Evolutionary conservation across 2,888 invertebrate species (phyloP).

Genomic region (Sclerodermus sp.): DNA sequence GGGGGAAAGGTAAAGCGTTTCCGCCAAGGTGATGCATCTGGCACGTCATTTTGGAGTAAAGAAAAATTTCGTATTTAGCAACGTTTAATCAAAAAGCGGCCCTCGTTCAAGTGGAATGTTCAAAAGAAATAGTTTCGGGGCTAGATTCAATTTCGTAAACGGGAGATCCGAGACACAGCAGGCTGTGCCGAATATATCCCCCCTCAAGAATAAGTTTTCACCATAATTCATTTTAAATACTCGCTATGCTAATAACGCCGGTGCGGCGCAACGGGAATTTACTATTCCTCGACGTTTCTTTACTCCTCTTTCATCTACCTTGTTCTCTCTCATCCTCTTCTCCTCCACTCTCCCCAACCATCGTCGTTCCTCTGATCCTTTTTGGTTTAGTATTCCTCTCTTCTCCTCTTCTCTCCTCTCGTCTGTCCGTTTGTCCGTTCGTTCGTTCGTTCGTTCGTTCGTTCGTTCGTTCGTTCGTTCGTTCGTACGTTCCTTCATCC

Average conservation of each 20-base stretch:
- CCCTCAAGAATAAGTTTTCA: slow-evolving; percentile 36
- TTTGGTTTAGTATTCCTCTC: neutral
- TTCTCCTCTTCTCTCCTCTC: neutral
- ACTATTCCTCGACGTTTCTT: slow-evolving; percentile 39
- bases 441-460: slow-evolving; percentile 8
- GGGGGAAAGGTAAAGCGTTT: too few species aligned
- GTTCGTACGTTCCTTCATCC: slow-evolving; percentile 5
- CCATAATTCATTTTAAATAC: slow-evolving; percentile 54
- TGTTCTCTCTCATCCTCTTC: slow-evolving; percentile 5
- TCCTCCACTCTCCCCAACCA: slow-evolving; percentile 4
- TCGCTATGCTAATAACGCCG: slow-evolving; percentile 49
- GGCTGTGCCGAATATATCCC: too few species aligned
- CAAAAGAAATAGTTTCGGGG: too few species aligned
- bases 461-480: too few species aligned
- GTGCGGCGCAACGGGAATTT: slow-evolving; percentile 40
- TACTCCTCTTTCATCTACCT: slow-evolving; percentile 12
- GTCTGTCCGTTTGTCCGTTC: slow-evolving; percentile 7
- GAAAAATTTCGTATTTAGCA: too few species aligned
- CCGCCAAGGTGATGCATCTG: too few species aligned
- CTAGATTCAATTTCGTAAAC: too few species aligned
- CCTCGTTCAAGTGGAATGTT: too few species aligned
- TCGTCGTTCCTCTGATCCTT: too few species aligned
- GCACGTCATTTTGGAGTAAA: too few species aligned
- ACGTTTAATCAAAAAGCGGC: too few species aligned
- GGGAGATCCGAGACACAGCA: too few species aligned